phyloP scores from a whole-genome alignment of 2,797 vertebrate genomes.

The Pyrocephalus nanus region DNA sequence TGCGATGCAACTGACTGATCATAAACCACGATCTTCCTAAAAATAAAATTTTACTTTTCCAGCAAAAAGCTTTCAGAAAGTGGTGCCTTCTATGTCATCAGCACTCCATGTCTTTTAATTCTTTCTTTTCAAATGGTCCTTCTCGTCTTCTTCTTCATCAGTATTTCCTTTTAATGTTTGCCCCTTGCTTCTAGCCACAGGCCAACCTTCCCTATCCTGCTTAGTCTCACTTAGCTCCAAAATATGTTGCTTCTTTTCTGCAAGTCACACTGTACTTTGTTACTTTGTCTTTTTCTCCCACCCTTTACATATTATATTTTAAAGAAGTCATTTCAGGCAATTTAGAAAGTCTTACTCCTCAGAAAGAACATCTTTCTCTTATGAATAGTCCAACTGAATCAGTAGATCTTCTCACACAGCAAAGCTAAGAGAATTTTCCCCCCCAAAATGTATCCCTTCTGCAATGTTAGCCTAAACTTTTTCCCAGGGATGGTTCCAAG shows the following conservation, averaged over 20 bases:
- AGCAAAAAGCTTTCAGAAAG: neutral
- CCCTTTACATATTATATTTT: neutral
- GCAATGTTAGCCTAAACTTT: neutral
- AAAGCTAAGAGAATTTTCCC: neutral
- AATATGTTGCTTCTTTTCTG: neutral
- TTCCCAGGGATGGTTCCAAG: neutral
- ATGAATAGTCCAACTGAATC: neutral
- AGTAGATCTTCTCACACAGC: neutral
- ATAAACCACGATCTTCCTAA: neutral
- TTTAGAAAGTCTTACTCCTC: neutral
- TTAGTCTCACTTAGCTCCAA: neutral
- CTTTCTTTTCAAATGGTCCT: neutral
- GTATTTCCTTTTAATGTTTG: neutral
- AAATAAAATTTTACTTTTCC: neutral
- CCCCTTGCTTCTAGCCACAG: neutral
- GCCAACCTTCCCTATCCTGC: neutral
- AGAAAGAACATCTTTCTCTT: neutral
- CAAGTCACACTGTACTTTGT: neutral
- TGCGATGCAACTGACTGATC: neutral
- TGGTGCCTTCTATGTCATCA: neutral
- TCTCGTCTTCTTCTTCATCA: neutral
- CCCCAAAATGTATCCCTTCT: neutral
- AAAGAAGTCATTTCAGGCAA: neutral
- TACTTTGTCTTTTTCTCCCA: neutral
- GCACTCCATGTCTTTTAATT: neutral